Conservation (phyloP, 2,888 invertebrate genomes). For the Nymphalis polychloros region DNA sequence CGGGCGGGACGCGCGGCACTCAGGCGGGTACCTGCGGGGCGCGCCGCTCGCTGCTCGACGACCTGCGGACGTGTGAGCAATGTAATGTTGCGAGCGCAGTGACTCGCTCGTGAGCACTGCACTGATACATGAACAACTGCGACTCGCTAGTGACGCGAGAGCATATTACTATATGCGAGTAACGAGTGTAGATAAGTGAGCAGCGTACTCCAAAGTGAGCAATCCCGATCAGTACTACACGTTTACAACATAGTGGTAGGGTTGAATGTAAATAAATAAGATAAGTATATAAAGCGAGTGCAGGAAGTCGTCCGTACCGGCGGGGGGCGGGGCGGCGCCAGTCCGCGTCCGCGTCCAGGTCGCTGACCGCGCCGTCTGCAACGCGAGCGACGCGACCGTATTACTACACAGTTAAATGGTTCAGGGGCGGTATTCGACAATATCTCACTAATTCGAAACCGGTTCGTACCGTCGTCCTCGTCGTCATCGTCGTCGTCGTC, state of each 20-base stretch:
- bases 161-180: too few species aligned
- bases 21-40: constrained; percentile 26
- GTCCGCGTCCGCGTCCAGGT: constrained; percentile 23
- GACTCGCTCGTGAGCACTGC: too few species aligned
- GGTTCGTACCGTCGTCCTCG: constrained; percentile 9
- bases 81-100: too few species aligned
- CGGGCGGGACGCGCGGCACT: constrained; percentile 3
- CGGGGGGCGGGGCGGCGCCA: constrained; percentile 17
- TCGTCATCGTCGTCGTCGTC: constrained; percentile 25
- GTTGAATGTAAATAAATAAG: background rate
- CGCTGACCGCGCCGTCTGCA: constrained; percentile 18
- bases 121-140: too few species aligned
- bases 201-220: background rate
- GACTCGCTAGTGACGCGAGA: background rate
- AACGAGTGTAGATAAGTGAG: background rate
- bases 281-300: too few species aligned
- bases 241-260: too few species aligned
- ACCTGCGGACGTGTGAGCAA: constrained; percentile 9
- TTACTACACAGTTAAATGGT: too few species aligned
- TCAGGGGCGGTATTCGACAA: too few species aligned
- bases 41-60: constrained; percentile 25
- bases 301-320: constrained; percentile 2
- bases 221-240: background rate
- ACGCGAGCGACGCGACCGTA: background rate
- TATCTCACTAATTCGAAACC: background rate